These are phyloP conservation scores for Pangasius mekongensis DNA, from an alignment of 2,797 vertebrate species.

Conservation along the genomic window DNA sequence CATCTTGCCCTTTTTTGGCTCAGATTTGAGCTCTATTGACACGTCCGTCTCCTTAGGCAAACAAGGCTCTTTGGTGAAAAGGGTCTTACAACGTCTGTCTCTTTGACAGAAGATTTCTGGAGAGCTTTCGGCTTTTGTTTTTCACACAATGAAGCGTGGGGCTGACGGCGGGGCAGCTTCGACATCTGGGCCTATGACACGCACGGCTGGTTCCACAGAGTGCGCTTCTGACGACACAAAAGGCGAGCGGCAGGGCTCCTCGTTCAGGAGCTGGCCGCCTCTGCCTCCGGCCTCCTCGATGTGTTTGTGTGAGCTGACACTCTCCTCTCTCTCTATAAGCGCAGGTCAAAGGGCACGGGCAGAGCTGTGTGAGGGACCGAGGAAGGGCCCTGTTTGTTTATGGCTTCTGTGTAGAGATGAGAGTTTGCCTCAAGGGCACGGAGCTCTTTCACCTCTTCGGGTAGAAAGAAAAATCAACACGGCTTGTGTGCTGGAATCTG, in stretches of 20 bases:
- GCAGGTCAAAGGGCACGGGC: constrained; percentile 39
- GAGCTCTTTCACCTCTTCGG: neutral
- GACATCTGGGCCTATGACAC: constrained; percentile 56
- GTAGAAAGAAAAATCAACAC: constrained; percentile 19
- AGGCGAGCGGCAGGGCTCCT: constrained; percentile 48
- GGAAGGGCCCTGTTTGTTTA: constrained; percentile 40
- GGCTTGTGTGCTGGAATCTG: constrained; percentile 10
- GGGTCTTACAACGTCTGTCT: constrained; percentile 42
- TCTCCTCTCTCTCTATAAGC: constrained; percentile 24
- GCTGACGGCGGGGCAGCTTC: constrained; percentile 36
- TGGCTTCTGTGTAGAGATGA: constrained; percentile 21
- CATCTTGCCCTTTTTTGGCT: neutral
- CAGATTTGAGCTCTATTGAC: constrained; percentile 32
- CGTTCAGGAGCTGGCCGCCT: constrained; percentile 16
- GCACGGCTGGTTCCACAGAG: constrained; percentile 51
- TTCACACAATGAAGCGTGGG: constrained; percentile 48
- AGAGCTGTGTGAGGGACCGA: constrained; percentile 20
- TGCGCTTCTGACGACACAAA: constrained; percentile 52
- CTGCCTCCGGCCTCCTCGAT: constrained; percentile 1
- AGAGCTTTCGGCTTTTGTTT: constrained; percentile 59
- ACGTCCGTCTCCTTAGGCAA: constrained; percentile 35
- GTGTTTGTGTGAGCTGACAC: constrained; percentile 19
- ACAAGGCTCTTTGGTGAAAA: constrained; percentile 38
- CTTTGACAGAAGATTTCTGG: constrained; percentile 40
- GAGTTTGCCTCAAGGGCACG: constrained; percentile 25